Evolutionary conservation across 2,113 vertebrate species (phyloP).

Genomic region (Sarotherodon lohbergeri): DNA sequence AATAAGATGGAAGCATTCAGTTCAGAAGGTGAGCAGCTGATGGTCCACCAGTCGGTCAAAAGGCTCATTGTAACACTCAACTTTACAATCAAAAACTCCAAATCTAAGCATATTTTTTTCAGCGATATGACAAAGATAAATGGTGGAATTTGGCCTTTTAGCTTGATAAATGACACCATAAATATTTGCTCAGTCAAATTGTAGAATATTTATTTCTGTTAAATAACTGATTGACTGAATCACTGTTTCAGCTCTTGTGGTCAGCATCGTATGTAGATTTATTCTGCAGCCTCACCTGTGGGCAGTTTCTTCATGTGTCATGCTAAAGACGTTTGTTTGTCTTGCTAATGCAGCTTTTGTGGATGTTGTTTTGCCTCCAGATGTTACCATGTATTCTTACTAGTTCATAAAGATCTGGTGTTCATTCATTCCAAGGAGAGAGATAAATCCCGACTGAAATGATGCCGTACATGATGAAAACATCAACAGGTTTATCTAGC

Average conservation of each 20-base stretch:
- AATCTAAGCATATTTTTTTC: background rate
- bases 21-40: background rate
- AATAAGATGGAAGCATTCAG: background rate
- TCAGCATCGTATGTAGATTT: background rate
- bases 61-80: background rate
- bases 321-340: background rate
- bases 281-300: background rate
- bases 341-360: background rate
- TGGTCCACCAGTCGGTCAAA: background rate
- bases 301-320: background rate
- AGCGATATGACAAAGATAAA: background rate
- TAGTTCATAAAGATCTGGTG: background rate
- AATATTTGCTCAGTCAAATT: background rate
- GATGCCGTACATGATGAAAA: background rate
- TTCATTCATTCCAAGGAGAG: background rate
- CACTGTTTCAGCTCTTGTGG: background rate
- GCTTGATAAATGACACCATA: background rate
- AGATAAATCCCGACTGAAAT: rapidly evolving
- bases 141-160: background rate
- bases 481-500: background rate
- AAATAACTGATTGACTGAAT: background rate
- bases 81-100: background rate
- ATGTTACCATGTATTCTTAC: background rate
- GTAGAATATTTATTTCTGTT: background rate
- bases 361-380: background rate